Conservation (phyloP, 1,140 invertebrate species). For the Atopsyche davidsoni region DNA sequence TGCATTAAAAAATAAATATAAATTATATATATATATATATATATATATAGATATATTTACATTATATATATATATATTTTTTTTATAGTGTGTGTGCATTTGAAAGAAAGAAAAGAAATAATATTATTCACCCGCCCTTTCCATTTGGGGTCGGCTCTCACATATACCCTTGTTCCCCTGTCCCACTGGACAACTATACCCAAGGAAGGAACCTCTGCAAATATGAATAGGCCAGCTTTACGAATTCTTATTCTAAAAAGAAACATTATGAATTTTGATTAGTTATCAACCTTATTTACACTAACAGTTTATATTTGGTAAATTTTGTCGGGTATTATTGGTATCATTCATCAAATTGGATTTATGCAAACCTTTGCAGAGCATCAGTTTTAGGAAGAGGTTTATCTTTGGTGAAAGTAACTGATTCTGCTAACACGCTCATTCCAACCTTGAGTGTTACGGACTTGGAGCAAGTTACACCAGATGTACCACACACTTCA, state of each 20-base stretch:
- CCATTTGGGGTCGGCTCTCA: slow-evolving; percentile 64
- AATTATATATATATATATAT: no score
- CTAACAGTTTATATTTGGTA: neutral
- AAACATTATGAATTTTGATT: neutral
- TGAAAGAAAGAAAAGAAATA: neutral
- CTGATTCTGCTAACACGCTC: slow-evolving; percentile 51
- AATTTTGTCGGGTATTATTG: neutral
- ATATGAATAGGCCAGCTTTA: slow-evolving; percentile 62
- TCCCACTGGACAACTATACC: slow-evolving; percentile 84
- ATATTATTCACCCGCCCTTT: slow-evolving; percentile 21
- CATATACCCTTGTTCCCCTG: slow-evolving; percentile 71
- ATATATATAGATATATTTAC: no score
- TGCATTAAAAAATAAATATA: slow-evolving; percentile 34
- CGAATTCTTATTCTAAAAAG: slow-evolving; percentile 32
- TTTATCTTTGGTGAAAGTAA: slow-evolving; percentile 47
- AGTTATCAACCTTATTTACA: slow-evolving; percentile 29
- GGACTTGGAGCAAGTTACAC: slow-evolving; percentile 82
- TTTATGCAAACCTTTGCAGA: slow-evolving; percentile 40
- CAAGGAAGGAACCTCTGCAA: slow-evolving; percentile 69
- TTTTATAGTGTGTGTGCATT: neutral
- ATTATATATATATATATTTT: slow-evolving; percentile 1
- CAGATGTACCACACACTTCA: slow-evolving; percentile 77
- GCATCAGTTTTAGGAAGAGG: slow-evolving; percentile 41
- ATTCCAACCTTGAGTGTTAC: slow-evolving; percentile 59
- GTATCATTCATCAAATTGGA: neutral